These are phyloP conservation scores for Sterrhoptilus dennistouni DNA, from an alignment of 2,113 vertebrate species.

Conservation along the genomic window DNA sequence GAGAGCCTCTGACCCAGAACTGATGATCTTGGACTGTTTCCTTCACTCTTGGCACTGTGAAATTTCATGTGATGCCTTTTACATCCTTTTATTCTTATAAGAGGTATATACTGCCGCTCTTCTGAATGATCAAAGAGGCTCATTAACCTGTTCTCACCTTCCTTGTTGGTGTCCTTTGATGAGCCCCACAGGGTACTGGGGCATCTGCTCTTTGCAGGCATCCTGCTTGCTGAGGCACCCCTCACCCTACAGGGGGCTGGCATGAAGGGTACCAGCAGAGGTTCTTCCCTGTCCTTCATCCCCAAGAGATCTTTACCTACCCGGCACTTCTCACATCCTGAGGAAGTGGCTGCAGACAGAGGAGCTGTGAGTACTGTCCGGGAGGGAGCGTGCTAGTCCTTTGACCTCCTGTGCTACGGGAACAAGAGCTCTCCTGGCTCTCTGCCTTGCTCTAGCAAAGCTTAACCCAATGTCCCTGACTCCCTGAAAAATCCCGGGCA, in stretches of 20 bases:
- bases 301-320: background rate
- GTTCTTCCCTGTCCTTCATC: background rate
- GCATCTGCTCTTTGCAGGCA: background rate
- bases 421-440: background rate
- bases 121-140: background rate
- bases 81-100: background rate
- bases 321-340: background rate
- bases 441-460: background rate
- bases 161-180: rapidly evolving
- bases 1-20: background rate
- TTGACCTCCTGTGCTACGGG: background rate
- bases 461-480: background rate
- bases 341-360: background rate
- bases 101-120: rapidly evolving
- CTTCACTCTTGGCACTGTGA: background rate
- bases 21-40: background rate
- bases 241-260: background rate
- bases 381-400: background rate
- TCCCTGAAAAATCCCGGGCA: background rate
- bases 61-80: background rate
- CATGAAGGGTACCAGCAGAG: background rate
- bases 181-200: background rate
- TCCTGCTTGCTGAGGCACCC: background rate
- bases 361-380: rapidly evolving
- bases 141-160: background rate